Evolutionary conservation across 35 echinoderm and acorn worm genomes (phyloP), one percentile per base, ranked within the genome.

Genomic region (Lytechinus pictus): DNA sequence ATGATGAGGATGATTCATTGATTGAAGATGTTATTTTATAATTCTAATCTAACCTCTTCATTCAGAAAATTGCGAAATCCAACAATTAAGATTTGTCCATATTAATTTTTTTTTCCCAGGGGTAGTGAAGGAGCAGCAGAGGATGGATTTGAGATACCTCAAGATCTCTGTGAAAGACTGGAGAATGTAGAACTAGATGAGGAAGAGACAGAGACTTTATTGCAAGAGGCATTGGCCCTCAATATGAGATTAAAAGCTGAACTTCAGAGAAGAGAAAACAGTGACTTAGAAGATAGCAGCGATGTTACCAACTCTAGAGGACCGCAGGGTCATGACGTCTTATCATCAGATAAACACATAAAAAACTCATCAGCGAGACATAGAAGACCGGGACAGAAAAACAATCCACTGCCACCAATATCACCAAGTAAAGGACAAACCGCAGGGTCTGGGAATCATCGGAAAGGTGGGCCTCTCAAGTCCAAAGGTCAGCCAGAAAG

Each of bases 381-480:
- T 44, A 57, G 54, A 11, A 93, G 92, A 57, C 92, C 92, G 8
- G 92, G 92, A 54, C 92, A 93, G 92, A 93, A 93, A 57, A 93
- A 19, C 3, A 93, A 93, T 93, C 92, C 92, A 24, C 53, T 93
- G 52, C 92, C 92, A 93, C 92, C 92, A 9, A 93, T 93, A 55
- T 33, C 53, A 4, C 54, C 92, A 93, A 93, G 92, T 54, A 93
- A 93, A 54, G 92, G 92, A 27, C 92, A 93, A 9, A 9, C 92
- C 9, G 10, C 9, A 28, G 92, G 53, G 54, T 53, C 92, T 57
- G 92, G 92, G 12, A 6, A 54, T 28, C 92, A 93, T 57, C 0
- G 92, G 52, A 93, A 93, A 93, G 54, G 92, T 11, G 92, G n/a
- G 4, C 53, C 92, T 55, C 10, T 24, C 55, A 57, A 19, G 92